Base-by-base conservation (phyloP, 2,888 invertebrate genomes). In the Sarcophaga caerulescens region DNA sequence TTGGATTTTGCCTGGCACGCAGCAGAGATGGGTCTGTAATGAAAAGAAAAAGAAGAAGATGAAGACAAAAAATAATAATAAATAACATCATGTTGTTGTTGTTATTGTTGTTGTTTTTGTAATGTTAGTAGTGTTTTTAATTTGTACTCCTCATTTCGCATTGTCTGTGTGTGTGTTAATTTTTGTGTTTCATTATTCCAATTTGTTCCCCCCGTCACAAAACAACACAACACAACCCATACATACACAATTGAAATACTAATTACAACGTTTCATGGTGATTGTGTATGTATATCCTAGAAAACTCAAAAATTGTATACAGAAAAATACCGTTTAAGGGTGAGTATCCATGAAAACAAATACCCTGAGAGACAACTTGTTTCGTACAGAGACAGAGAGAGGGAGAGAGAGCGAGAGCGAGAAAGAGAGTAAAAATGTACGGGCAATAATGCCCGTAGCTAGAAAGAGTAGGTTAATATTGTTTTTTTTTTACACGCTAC, bases 161-260 rank as follows among this genome's bases (percentile, higher is more conserved):
- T 84, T 84, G 81, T 71, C n/a, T 81, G 76, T 86, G 76, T 86
- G 76, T 86, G 84, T 84, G 84, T 86, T 84, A 84, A 86, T 86
- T 86, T 84, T 78, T 62, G 45, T 60, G 84, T 86, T 86, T 74
- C 86, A 78, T n/a, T 74, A 77, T 86, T 23, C 75, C 77, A 77
- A 66, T 45, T 75, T 71, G 81, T 86, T 86, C 84, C 86, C 25
- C 17, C 35, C 2, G 0, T n/a, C 35, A 35, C 35, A 35, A 35
- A 8, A 35, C 10, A 35, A 80, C 19, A 59, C 60, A 44, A 35
- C 35, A 35, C 60, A 44, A 35, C 35, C 0, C 35, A 35, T 35
- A 35, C 47, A 62, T 45, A 80, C 25, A 59, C 60, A 44, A 14
- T 23, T 19, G 4, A 5, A 47, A 68, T 19, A 71, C 76, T 68